These are phyloP conservation scores for Helicolenus hilgendorfi DNA, from an alignment of 2,797 vertebrate species.

Conservation along the genomic window DNA sequence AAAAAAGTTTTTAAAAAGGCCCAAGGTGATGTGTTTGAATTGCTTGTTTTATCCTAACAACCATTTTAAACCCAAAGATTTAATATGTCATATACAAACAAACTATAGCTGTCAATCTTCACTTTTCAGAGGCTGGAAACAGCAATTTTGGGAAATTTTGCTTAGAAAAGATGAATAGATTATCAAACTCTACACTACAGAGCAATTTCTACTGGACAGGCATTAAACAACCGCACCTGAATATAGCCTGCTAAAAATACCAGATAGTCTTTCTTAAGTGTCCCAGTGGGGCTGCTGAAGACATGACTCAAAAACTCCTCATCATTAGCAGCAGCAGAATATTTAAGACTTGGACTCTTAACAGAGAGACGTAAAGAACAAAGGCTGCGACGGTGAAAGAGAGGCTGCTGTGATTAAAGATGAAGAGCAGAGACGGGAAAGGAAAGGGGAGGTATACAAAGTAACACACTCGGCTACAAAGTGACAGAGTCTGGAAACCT, in stretches of 20 bases:
- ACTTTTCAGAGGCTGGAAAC: not conserved
- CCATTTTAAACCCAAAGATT: not conserved
- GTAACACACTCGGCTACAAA: not conserved
- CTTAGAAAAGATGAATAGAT: not conserved
- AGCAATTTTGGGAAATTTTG: not conserved
- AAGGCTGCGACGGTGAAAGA: not conserved
- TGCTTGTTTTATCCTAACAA: too few species aligned
- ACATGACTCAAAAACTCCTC: not conserved
- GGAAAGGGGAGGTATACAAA: not conserved
- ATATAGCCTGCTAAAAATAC: not conserved
- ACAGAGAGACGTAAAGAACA: not conserved
- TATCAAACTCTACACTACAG: not conserved
- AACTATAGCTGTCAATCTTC: not conserved
- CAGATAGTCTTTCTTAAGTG: not conserved
- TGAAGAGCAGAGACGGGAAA: not conserved
- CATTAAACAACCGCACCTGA: not conserved
- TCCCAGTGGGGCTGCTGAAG: not conserved
- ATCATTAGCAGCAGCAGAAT: constrained; percentile 13
- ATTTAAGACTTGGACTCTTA: not conserved
- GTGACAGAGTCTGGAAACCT: not conserved
- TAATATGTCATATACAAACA: not conserved
- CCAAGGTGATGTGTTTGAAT: too few species aligned
- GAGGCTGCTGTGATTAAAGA: constrained; percentile 17
- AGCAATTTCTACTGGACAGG: not conserved
- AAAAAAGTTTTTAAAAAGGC: too few species aligned